A percentile compares a stretch with the other conserved stretches of the same genome.
Evolutionary conservation across 2,113 vertebrate species (phyloP).

Genomic region (Alaudala cheleensis): DNA sequence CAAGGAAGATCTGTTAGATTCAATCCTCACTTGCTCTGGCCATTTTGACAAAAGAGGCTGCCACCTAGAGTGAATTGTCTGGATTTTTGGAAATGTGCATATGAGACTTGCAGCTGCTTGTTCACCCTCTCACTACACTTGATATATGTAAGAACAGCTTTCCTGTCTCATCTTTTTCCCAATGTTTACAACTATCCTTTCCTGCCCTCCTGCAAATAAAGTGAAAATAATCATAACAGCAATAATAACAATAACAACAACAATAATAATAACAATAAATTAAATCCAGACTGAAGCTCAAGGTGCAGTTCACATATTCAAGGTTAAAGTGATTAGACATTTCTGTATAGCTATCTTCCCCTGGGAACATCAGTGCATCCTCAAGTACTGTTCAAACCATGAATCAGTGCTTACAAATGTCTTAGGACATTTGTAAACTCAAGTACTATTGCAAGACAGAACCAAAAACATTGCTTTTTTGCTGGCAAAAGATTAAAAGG

Average conservation of each 20-base stretch:
- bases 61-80: neutral
- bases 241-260: too few species aligned
- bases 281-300: neutral
- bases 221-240: neutral
- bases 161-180: neutral
- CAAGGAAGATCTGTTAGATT: neutral
- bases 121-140: neutral
- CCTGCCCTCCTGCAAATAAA: neutral
- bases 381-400: neutral
- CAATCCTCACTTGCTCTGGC: neutral
- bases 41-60: neutral
- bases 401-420: neutral
- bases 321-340: neutral
- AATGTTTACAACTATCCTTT: neutral
- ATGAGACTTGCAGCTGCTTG: neutral
- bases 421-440: neutral
- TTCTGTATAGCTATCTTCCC: neutral
- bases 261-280: neutral
- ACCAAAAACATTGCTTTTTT: rapidly evolving
- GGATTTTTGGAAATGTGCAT: neutral
- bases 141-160: neutral
- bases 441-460: neutral
- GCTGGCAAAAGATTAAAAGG: neutral
- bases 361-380: neutral
- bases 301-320: neutral